phyloP scores from a whole-genome alignment of 2,113 vertebrate species.

The Ranitomeya imitator region DNA sequence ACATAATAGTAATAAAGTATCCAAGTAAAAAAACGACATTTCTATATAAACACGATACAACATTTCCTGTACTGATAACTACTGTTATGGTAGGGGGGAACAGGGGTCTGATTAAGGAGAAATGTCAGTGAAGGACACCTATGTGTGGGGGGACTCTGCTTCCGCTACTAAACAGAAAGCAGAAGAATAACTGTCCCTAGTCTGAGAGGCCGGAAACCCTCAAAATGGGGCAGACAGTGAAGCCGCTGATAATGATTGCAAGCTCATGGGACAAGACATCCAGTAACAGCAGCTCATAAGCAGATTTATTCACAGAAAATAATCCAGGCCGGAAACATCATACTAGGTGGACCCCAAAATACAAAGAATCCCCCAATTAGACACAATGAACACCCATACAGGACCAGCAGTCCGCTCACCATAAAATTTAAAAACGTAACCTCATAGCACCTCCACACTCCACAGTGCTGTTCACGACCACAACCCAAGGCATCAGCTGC shows the following conservation, averaged over 20 bases:
- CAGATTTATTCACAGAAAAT: no score
- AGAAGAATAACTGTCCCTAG: slow-evolving; percentile 4
- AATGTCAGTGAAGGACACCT: not conserved
- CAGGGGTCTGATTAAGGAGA: no score
- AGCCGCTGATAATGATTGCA: not conserved
- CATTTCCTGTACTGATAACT: no score
- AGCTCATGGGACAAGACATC: not conserved
- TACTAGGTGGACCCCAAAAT: no score
- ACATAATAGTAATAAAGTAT: not conserved
- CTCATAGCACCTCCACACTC: not conserved
- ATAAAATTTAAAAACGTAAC: no score
- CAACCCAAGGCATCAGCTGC: not conserved
- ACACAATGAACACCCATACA: no score
- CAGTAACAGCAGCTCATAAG: not conserved
- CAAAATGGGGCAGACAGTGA: slow-evolving; percentile 4
- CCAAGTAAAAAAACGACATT: no score
- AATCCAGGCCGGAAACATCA: no score
- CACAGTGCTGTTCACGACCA: not conserved
- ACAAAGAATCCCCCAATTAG: no score
- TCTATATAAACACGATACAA: not conserved
- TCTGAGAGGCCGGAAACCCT: slow-evolving; percentile 38
- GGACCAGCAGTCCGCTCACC: no score
- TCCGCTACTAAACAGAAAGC: slow-evolving; percentile 14
- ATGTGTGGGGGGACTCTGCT: not conserved
- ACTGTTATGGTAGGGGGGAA: no score